These are phyloP conservation scores for Actinemys pallida DNA, from an alignment of 2,113 vertebrate species.

Conservation along the genomic window DNA sequence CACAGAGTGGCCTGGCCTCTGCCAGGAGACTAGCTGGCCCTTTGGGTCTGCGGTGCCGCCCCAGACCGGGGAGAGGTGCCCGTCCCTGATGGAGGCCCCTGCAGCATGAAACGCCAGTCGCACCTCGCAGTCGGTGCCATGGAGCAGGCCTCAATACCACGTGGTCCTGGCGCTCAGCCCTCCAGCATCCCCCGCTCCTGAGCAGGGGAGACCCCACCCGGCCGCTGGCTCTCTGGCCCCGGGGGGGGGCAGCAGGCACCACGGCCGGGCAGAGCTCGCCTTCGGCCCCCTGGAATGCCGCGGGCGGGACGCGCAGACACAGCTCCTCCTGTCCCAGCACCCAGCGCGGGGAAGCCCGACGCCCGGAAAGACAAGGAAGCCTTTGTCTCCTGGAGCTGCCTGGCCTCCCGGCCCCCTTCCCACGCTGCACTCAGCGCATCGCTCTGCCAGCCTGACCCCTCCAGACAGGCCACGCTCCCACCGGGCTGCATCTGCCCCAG, in stretches of 20 bases:
- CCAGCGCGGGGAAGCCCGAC: background rate
- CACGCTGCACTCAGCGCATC: background rate
- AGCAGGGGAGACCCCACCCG: background rate
- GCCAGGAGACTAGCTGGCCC: too few species aligned
- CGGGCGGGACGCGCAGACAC: too few species aligned
- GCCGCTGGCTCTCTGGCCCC: background rate
- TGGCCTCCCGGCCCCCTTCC: background rate
- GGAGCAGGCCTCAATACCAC: too few species aligned
- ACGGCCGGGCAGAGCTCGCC: background rate
- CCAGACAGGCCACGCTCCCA: background rate
- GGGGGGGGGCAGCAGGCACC: background rate
- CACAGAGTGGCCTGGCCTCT: too few species aligned
- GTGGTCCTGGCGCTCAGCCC: too few species aligned
- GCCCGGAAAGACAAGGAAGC: background rate
- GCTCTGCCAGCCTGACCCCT: background rate
- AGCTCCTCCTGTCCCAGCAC: background rate
- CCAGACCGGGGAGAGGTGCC: too few species aligned
- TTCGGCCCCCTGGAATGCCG: background rate
- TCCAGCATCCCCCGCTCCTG: background rate
- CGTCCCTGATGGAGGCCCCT: too few species aligned
- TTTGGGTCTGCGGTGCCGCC: too few species aligned
- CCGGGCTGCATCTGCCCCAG: background rate
- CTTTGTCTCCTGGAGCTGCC: background rate
- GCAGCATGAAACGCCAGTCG: too few species aligned
- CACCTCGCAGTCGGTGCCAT: too few species aligned